Percentiles rank a stretch among this genome's conserved stretches.
Conservation (phyloP, 2,113 vertebrate genomes). For the Trematomus loennbergii region DNA sequence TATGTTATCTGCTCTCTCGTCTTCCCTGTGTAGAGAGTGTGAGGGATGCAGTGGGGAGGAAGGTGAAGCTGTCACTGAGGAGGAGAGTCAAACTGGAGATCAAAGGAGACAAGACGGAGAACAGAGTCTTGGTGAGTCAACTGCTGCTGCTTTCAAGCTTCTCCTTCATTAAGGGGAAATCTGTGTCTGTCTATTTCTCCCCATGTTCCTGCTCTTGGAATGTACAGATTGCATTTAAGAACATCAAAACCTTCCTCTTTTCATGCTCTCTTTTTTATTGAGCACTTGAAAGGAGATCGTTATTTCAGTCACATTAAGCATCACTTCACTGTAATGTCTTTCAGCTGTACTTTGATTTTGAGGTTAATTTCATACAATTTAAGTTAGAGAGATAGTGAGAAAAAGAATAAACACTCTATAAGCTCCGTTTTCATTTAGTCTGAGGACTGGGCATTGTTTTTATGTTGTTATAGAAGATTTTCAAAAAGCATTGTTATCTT, state of each 20-base stretch:
- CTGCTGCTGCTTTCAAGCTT: slow-evolving; percentile 41
- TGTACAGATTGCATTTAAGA: not conserved
- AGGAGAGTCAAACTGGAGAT: slow-evolving; percentile 96
- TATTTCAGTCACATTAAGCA: not conserved
- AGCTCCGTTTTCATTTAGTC: not conserved
- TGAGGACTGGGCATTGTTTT: not conserved
- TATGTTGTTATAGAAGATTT: not conserved
- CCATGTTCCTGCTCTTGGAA: slow-evolving; percentile 14
- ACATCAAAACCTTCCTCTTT: slow-evolving; percentile 6
- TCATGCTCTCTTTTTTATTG: not conserved
- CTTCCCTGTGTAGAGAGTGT: slow-evolving; percentile 79
- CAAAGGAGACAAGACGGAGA: slow-evolving; percentile 96
- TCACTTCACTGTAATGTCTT: not conserved
- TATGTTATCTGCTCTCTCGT: slow-evolving; percentile 25
- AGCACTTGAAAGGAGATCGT: slow-evolving; percentile 1
- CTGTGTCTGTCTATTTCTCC: slow-evolving; percentile 10
- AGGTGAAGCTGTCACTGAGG: slow-evolving; percentile 93
- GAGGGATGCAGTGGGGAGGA: slow-evolving; percentile 95
- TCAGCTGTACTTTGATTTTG: slow-evolving; percentile 11
- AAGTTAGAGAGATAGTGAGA: not conserved
- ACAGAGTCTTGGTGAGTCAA: slow-evolving; percentile 96
- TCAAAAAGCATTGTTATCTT: slow-evolving; percentile 2
- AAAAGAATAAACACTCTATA: not conserved
- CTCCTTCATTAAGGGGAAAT: slow-evolving; percentile 19
- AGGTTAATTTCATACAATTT: not conserved